phyloP scores from a whole-genome alignment of 2,113 vertebrate species.

The Pituophis catenifer region DNA sequence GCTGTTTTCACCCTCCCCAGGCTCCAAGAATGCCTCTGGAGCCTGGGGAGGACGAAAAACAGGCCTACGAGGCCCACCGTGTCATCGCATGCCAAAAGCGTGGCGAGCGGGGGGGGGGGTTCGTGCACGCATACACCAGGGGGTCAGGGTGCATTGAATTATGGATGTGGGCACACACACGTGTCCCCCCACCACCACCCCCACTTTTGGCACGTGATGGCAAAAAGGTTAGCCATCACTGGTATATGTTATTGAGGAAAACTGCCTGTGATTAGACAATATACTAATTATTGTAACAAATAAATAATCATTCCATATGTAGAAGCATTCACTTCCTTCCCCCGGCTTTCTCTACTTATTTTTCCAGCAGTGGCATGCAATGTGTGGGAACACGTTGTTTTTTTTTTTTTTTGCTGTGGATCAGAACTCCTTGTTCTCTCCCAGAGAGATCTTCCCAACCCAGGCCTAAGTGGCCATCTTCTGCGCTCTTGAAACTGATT shows the following conservation, averaged over 20 bases:
- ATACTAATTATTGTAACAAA: not conserved
- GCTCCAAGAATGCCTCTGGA: too few species aligned
- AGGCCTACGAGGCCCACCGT: too few species aligned
- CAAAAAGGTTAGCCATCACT: too few species aligned
- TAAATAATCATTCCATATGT: not conserved
- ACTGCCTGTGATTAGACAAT: not conserved
- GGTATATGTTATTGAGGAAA: not conserved
- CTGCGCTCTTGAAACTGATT: not conserved
- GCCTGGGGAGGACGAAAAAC: too few species aligned
- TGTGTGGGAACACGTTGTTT: not conserved
- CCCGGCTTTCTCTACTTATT: not conserved
- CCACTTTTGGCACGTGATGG: too few species aligned
- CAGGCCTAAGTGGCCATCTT: not conserved
- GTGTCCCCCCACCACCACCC: too few species aligned
- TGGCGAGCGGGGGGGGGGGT: too few species aligned
- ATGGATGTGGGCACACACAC: too few species aligned
- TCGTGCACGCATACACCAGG: rapidly evolving
- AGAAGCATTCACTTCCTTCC: not conserved
- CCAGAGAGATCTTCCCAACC: not conserved
- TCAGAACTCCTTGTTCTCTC: not conserved
- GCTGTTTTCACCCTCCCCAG: too few species aligned
- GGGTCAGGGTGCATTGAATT: too few species aligned
- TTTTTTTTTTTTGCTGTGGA: not conserved
- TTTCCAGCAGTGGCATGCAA: not conserved
- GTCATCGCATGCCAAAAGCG: too few species aligned